Percentiles rank a stretch among this genome's conserved stretches.
Conservation (phyloP, 2,113 vertebrate genomes). For the Pungitius pungitius region DNA sequence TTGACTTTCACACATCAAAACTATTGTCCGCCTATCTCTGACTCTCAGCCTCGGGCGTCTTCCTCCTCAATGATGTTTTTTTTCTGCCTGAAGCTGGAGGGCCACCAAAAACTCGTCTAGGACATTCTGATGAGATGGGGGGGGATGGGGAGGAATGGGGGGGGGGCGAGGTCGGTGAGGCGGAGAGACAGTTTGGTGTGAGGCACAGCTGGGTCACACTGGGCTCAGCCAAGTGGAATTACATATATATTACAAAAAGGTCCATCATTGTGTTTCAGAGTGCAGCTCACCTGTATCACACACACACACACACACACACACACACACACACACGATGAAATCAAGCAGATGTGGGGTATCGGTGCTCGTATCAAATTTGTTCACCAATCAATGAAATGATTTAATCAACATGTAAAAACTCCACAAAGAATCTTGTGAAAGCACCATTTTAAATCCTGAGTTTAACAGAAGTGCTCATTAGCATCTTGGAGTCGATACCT, state of each 20-base stretch:
- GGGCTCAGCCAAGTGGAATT: conserved; percentile 37
- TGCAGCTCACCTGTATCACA: conserved; percentile 1
- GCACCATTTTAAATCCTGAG: too few species aligned
- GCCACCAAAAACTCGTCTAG: conserved; percentile 19
- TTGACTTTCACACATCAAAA: conserved; percentile 50
- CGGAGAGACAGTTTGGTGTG: background rate
- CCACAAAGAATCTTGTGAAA: too few species aligned
- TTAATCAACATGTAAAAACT: too few species aligned
- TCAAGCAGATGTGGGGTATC: background rate
- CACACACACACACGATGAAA: background rate
- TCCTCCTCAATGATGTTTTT: conserved; percentile 44
- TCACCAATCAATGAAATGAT: too few species aligned
- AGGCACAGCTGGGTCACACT: conserved; percentile 41
- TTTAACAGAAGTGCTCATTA: background rate
- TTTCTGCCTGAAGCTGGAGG: conserved; percentile 13
- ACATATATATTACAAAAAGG: background rate
- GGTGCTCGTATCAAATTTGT: background rate
- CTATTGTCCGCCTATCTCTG: conserved; percentile 45
- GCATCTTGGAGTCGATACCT: background rate
- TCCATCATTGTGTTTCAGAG: conserved; percentile 13
- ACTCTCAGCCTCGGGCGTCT: conserved; percentile 43
- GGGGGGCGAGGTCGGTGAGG: background rate
- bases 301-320: background rate
- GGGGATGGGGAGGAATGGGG: too few species aligned
- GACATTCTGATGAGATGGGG: conserved; percentile 39